phyloP scores from a whole-genome alignment of 2,113 vertebrate genomes.

The Rhea americana region DNA sequence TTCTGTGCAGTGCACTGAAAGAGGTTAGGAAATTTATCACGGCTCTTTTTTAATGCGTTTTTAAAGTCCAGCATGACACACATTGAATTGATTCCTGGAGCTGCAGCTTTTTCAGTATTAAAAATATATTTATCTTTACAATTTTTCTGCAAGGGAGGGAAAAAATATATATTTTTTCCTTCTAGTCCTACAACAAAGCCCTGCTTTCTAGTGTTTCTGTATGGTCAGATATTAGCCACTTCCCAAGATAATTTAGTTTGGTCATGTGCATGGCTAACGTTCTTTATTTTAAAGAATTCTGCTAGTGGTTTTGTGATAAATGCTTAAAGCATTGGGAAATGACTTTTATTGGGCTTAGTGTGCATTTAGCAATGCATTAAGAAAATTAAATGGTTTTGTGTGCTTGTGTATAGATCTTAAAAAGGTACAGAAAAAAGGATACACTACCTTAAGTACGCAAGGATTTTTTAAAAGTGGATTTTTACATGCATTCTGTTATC shows the following conservation, averaged over 20 bases:
- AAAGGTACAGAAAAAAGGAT: constrained; percentile 2
- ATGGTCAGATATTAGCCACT: constrained; percentile 58
- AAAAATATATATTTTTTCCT: constrained; percentile 27
- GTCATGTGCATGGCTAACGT: constrained; percentile 19
- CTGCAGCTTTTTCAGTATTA: constrained; percentile 25
- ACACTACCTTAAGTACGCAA: background rate
- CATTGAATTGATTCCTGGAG: constrained; percentile 60
- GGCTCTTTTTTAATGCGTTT: constrained; percentile 62
- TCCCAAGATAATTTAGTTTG: constrained; percentile 56
- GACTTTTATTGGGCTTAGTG: constrained; percentile 40
- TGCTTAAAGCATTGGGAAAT: constrained; percentile 17
- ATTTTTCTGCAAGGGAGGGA: background rate
- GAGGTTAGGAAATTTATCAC: constrained; percentile 59
- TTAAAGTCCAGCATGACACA: background rate
- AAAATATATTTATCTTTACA: constrained; percentile 42
- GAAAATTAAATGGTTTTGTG: constrained; percentile 13
- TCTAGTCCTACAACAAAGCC: constrained; percentile 11
- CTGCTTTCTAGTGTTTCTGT: constrained; percentile 35
- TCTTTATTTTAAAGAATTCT: constrained; percentile 49
- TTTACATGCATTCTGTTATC: background rate
- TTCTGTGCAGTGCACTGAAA: constrained; percentile 4
- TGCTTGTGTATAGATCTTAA: background rate
- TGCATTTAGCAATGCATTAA: constrained; percentile 57
- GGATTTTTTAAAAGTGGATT: background rate
- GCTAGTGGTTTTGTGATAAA: constrained; percentile 49